Evolutionary conservation across 1,140 invertebrate species (phyloP).

Genomic region (Eueides isabella): DNA sequence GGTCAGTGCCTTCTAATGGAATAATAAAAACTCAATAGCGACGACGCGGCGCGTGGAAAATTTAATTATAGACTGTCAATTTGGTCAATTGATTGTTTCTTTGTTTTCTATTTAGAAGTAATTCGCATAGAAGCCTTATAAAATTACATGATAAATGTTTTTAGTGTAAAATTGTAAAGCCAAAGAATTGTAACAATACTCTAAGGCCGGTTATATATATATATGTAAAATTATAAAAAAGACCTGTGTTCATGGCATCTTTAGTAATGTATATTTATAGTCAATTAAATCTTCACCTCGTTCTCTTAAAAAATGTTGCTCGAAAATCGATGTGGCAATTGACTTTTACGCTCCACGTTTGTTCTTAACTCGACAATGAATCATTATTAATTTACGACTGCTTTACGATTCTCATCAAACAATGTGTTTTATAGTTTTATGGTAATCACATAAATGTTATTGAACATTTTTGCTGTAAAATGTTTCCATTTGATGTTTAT

Average conservation of each 20-base stretch:
- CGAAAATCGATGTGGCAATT: background rate
- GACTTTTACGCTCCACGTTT: background rate
- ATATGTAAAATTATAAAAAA: too few relatives aligned
- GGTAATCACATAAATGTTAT: background rate
- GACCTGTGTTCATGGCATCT: background rate
- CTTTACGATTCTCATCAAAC: background rate
- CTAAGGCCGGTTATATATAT: background rate
- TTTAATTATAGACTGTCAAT: background rate
- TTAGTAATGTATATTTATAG: background rate
- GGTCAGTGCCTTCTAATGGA: constrained; percentile 7
- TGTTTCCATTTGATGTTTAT: background rate
- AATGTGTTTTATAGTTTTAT: background rate
- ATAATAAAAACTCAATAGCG: background rate
- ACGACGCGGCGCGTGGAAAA: background rate
- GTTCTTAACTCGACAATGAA: constrained; percentile 5
- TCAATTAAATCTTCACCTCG: background rate
- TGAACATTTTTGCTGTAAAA: background rate
- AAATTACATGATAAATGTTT: too few relatives aligned
- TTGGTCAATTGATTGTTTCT: too few relatives aligned
- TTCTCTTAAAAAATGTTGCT: background rate
- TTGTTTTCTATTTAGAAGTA: too few relatives aligned
- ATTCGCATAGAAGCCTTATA: too few relatives aligned
- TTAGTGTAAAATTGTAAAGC: too few relatives aligned
- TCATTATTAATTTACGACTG: constrained; percentile 9
- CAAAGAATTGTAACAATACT: too few relatives aligned